Evolutionary conservation across 2,113 vertebrate genomes (phyloP).

Genomic region (Hiodon alosoides): DNA sequence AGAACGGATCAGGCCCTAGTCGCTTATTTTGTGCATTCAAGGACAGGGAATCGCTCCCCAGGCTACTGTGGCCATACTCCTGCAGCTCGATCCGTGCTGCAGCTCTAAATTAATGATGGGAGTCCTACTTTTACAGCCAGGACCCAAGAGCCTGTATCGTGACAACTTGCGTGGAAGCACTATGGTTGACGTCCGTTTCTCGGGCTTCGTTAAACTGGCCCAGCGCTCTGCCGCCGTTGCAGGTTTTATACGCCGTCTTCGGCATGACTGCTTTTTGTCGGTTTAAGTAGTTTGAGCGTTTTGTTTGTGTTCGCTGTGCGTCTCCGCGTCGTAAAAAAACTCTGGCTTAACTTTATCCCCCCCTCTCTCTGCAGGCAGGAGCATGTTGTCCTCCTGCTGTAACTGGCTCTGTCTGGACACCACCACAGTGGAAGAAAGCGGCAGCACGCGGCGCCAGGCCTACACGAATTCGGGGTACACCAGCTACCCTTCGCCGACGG

Average conservation of each 20-base stretch:
- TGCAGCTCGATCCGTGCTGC: slow-evolving; percentile 22
- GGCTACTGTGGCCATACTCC: slow-evolving; percentile 21
- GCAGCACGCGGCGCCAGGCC: slow-evolving; percentile 55
- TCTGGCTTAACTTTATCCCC: background rate
- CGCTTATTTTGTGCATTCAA: background rate
- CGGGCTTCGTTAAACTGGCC: too few relatives aligned
- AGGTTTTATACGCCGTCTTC: background rate
- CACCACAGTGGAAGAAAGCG: slow-evolving; percentile 52
- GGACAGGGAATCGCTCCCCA: slow-evolving; percentile 28
- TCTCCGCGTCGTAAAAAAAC: too few relatives aligned
- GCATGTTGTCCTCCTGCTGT: slow-evolving; percentile 89
- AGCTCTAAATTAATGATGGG: slow-evolving; percentile 47
- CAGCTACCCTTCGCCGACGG: slow-evolving; percentile 70
- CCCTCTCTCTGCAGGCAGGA: slow-evolving; percentile 36
- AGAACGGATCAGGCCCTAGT: background rate
- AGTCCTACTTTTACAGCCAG: slow-evolving; percentile 35
- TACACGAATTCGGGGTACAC: slow-evolving; percentile 84
- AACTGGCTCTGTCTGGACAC: slow-evolving; percentile 86
- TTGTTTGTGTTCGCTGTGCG: background rate
- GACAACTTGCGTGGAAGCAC: background rate
- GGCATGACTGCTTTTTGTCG: background rate
- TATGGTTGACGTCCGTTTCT: too few relatives aligned
- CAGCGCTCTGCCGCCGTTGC: background rate
- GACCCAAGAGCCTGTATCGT: slow-evolving; percentile 19
- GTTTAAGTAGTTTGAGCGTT: background rate